Percentiles rank a stretch among this genome's conserved stretches.
Conservation (phyloP, 2,888 invertebrate species). For the Amphimallon solstitiale region DNA sequence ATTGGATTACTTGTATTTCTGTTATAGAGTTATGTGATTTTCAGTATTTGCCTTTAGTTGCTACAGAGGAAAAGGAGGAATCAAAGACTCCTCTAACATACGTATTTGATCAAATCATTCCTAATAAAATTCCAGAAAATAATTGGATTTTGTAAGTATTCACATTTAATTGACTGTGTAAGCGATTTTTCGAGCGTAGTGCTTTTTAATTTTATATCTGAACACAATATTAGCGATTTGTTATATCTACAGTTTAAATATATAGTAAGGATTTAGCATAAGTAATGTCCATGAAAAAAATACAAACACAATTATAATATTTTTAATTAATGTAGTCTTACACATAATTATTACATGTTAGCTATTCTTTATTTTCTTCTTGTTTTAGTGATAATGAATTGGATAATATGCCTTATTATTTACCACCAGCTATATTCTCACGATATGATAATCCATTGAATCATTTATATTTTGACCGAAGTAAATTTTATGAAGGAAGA, state of each 20-base stretch:
- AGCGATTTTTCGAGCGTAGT: neutral
- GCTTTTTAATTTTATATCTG: neutral
- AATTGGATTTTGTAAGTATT: slow-evolving; percentile 69
- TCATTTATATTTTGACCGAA: slow-evolving; percentile 50
- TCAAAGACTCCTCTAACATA: slow-evolving; percentile 66
- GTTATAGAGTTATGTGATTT: slow-evolving; percentile 86
- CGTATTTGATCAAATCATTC: slow-evolving; percentile 73
- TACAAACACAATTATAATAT: too few relatives aligned
- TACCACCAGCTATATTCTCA: slow-evolving; percentile 83
- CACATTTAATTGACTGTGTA: slow-evolving; percentile 1
- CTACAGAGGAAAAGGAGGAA: slow-evolving; percentile 55
- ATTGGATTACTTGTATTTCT: slow-evolving; percentile 40
- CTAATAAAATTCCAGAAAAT: slow-evolving; percentile 64
- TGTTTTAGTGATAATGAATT: slow-evolving; percentile 44
- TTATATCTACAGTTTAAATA: too few relatives aligned
- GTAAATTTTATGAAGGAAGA: slow-evolving; percentile 48
- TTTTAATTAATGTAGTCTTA: too few relatives aligned
- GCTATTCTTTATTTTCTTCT: too few relatives aligned
- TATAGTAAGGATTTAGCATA: too few relatives aligned
- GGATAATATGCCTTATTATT: slow-evolving; percentile 68
- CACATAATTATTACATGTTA: too few relatives aligned
- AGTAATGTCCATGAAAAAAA: too few relatives aligned
- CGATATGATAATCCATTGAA: slow-evolving; percentile 71
- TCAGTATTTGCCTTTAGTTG: slow-evolving; percentile 84
- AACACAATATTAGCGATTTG: neutral